phyloP scores from a whole-genome alignment of 2,888 invertebrate species.

The Drosophila algonquin region DNA sequence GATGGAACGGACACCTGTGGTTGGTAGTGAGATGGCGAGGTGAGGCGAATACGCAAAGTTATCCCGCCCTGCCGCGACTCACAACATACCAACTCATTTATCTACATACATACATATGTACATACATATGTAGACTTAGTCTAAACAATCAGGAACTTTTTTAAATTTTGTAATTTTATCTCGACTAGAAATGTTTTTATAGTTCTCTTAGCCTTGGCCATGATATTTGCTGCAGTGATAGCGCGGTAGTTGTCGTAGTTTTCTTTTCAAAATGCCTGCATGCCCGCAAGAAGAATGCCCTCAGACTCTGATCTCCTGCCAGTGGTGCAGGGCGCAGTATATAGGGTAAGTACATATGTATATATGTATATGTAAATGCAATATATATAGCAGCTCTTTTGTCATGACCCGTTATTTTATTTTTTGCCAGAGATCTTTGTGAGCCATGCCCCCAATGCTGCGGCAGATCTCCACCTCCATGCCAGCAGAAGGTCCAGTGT shows the following conservation, averaged over 20 bases:
- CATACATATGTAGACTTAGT: not conserved
- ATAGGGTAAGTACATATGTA: not conserved
- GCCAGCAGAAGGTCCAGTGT: not conserved
- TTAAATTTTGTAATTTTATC: not conserved
- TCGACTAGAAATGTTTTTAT: not conserved
- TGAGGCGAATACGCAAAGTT: too few relatives aligned
- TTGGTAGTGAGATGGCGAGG: too few relatives aligned
- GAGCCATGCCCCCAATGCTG: not conserved
- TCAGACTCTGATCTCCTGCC: not conserved
- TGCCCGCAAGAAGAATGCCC: not conserved
- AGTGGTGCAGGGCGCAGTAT: not conserved
- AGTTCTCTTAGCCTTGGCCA: not conserved
- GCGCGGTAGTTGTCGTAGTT: not conserved
- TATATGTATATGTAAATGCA: too few relatives aligned
- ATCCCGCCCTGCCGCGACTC: too few relatives aligned
- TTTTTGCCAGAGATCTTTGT: not conserved
- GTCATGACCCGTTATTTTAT: not conserved
- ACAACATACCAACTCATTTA: too few relatives aligned
- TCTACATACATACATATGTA: too few relatives aligned
- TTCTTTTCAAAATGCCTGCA: not conserved
- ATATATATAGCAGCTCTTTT: not conserved
- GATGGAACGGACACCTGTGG: too few relatives aligned
- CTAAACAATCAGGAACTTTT: not conserved
- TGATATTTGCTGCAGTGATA: not conserved
- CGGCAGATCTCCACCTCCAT: constrained; percentile 3